phyloP scores from a whole-genome alignment of 2,888 invertebrate species.

The Scaptodrosophila latifasciaeformis region DNA sequence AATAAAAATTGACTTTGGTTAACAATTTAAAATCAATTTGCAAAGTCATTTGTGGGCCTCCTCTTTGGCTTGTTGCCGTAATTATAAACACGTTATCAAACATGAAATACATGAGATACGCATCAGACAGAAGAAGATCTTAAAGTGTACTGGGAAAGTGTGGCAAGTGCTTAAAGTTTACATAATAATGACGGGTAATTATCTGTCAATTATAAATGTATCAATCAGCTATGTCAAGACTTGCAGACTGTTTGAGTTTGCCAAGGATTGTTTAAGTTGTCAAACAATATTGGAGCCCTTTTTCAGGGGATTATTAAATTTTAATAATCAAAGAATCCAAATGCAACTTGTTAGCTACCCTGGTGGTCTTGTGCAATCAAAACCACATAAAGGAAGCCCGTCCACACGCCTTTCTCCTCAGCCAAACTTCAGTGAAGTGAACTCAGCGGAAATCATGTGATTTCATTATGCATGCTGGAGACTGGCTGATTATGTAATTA shows the following conservation, averaged over 20 bases:
- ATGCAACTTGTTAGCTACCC: slow-evolving; percentile 22
- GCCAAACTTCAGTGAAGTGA: slow-evolving; percentile 16
- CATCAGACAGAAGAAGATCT: slow-evolving; percentile 23
- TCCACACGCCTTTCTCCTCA: slow-evolving; percentile 14
- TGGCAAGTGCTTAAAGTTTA: slow-evolving; percentile 46
- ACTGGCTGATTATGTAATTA: slow-evolving; percentile 48
- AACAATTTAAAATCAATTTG: slow-evolving; percentile 68
- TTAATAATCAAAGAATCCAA: too few species aligned
- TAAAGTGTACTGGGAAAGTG: slow-evolving; percentile 35
- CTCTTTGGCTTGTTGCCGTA: slow-evolving; percentile 11
- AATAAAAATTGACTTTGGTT: slow-evolving; percentile 18
- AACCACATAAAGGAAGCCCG: slow-evolving; percentile 39
- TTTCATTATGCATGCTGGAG: slow-evolving; percentile 16
- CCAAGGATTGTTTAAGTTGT: too few species aligned
- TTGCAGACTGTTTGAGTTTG: too few species aligned
- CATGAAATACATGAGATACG: slow-evolving; percentile 2
- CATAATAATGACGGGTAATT: slow-evolving; percentile 40
- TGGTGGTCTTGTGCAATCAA: slow-evolving; percentile 47
- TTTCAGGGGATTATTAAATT: too few species aligned
- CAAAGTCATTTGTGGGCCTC: slow-evolving; percentile 30
- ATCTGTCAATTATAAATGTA: slow-evolving; percentile 56
- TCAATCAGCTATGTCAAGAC: slow-evolving; percentile 36
- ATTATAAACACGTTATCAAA: slow-evolving; percentile 38
- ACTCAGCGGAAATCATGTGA: slow-evolving; percentile 51
- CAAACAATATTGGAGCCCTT: too few species aligned